Evolutionary conservation across 2,888 invertebrate genomes (phyloP).

Genomic region (Limnephilus lunatus): DNA sequence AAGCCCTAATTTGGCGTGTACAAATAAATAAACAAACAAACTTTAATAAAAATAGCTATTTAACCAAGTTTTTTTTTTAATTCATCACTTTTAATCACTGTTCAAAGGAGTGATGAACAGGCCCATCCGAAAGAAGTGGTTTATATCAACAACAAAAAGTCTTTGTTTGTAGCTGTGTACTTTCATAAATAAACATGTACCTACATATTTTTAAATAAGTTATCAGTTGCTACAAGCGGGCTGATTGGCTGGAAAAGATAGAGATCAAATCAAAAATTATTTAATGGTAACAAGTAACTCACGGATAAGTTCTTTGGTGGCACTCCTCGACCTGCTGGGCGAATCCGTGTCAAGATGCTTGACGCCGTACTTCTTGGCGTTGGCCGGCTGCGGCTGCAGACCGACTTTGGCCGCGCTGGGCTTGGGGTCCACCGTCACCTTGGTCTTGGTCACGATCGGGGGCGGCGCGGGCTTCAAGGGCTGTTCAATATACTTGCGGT

Average conservation of each 20-base stretch:
- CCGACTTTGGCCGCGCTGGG: slow-evolving; percentile 71
- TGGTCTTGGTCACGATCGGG: slow-evolving; percentile 82
- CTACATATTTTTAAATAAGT: no score
- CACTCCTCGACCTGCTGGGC: slow-evolving; percentile 90
- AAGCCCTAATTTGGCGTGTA: no score
- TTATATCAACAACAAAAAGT: no score
- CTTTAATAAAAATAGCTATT: no score
- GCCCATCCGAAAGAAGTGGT: no score
- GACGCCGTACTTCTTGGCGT: slow-evolving; percentile 73
- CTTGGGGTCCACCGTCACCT: slow-evolving; percentile 77
- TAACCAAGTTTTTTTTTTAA: no score
- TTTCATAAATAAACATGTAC: no score
- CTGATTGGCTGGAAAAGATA: neutral
- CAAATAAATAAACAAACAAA: no score
- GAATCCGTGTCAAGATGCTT: slow-evolving; percentile 83
- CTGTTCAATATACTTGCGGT: slow-evolving; percentile 92
- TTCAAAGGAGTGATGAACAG: no score
- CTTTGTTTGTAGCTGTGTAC: no score
- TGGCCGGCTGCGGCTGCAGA: slow-evolving; percentile 72
- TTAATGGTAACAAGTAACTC: slow-evolving; percentile 72
- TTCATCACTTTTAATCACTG: no score
- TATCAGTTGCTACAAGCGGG: no score
- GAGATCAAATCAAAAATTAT: neutral
- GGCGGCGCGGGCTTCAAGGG: slow-evolving; percentile 88
- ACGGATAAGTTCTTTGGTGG: slow-evolving; percentile 93